Conservation (phyloP, 2,888 invertebrate genomes). For the Ichneumon xanthorius region DNA sequence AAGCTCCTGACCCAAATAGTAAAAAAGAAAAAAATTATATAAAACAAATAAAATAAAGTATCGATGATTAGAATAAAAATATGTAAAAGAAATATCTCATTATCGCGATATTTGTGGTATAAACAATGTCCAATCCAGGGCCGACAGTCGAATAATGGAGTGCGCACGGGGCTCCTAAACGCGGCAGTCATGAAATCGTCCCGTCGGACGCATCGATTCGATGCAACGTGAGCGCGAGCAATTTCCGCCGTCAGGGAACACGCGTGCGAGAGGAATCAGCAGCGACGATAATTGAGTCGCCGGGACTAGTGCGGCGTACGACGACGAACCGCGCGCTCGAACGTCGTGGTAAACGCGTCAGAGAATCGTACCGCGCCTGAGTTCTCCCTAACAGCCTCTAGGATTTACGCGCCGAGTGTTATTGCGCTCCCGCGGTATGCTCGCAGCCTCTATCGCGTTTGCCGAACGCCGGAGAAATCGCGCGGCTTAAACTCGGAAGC, state of each 20-base stretch:
- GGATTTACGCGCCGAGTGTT: conserved; percentile 54
- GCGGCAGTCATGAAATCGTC: conserved; percentile 19
- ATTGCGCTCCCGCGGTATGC: conserved; percentile 36
- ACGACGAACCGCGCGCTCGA: conserved; percentile 11
- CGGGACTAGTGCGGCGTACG: background rate
- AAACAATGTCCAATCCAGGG: background rate
- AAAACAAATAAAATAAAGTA: too few species aligned
- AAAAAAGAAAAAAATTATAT: too few species aligned
- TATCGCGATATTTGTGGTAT: background rate
- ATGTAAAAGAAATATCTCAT: too few species aligned
- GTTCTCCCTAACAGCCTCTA: conserved; percentile 45
- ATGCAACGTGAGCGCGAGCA: conserved; percentile 26
- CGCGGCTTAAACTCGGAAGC: background rate
- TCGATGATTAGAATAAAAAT: too few species aligned
- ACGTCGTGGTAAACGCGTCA: conserved; percentile 41
- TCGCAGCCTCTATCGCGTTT: conserved; percentile 17
- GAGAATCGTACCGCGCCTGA: conserved; percentile 37
- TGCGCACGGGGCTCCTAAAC: background rate
- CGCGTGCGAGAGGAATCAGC: conserved; percentile 34
- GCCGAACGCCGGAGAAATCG: conserved; percentile 50
- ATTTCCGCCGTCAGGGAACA: conserved; percentile 30
- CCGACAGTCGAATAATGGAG: background rate
- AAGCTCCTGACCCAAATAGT: too few species aligned
- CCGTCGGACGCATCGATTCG: conserved; percentile 14
- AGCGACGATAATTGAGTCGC: conserved; percentile 61